Evolutionary conservation across 2,797 vertebrate species (phyloP).

Genomic region (Loriculus beryllinus): DNA sequence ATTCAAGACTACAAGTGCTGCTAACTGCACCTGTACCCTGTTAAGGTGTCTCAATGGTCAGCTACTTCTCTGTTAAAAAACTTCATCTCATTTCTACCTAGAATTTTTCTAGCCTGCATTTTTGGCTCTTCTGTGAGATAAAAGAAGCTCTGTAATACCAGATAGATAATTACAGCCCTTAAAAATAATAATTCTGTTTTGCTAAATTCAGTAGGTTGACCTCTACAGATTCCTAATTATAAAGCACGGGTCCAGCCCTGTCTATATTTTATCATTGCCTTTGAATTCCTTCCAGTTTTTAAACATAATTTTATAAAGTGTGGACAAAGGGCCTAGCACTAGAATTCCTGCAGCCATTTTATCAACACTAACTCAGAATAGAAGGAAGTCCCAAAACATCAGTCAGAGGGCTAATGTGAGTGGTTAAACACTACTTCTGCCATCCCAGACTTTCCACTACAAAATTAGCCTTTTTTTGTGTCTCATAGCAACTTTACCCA

Average conservation of each 20-base stretch:
- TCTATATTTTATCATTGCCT: not conserved
- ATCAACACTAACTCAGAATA: not conserved
- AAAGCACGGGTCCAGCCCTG: not conserved
- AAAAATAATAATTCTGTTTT: not conserved
- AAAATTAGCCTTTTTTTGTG: not conserved
- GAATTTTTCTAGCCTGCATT: not conserved
- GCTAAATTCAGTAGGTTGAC: not conserved
- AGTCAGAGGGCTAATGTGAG: not conserved
- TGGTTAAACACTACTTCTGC: not conserved
- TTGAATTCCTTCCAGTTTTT: constrained; percentile 6
- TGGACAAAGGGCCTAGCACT: not conserved
- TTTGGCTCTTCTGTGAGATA: not conserved
- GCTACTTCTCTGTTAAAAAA: not conserved
- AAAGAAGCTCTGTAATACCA: not conserved
- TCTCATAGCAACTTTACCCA: not conserved
- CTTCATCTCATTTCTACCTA: not conserved
- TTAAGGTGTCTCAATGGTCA: not conserved
- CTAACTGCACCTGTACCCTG: not conserved
- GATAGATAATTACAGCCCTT: not conserved
- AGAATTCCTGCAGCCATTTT: not conserved
- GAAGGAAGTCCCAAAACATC: not conserved
- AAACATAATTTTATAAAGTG: not conserved
- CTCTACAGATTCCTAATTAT: not conserved
- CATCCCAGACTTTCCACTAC: not conserved
- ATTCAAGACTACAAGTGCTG: not conserved